Conservation (phyloP, 2,888 invertebrate genomes). For the Cataglyphis livida region DNA sequence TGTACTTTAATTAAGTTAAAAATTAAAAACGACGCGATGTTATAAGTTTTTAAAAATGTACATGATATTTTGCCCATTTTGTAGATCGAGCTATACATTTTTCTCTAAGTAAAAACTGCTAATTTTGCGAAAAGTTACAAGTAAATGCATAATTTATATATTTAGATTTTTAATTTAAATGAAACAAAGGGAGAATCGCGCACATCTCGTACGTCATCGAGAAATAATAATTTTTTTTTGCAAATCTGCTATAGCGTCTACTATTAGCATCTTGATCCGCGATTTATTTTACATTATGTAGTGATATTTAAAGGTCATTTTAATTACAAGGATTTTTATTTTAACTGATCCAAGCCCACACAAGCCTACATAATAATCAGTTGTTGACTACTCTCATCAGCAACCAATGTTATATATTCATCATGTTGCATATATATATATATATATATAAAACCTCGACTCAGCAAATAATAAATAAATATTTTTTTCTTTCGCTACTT, state of each 20-base stretch:
- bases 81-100: not conserved
- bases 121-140: not conserved
- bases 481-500: not conserved
- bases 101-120: not conserved
- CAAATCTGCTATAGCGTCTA: not conserved
- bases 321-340: conserved; percentile 40
- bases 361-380: not conserved
- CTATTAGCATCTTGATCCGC: conserved; percentile 34
- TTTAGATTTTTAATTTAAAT: conserved; percentile 23
- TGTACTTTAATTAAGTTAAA: conserved; percentile 26
- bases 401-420: not conserved
- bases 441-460: too few relatives aligned
- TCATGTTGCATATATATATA: not conserved
- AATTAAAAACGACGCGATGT: not conserved
- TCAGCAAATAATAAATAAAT: not conserved
- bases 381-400: not conserved
- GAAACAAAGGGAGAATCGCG: not conserved
- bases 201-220: not conserved
- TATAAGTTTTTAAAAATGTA: not conserved
- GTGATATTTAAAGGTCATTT: conserved; percentile 48
- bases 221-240: conserved; percentile 24
- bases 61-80: not conserved
- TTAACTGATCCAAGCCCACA: conserved; percentile 13
- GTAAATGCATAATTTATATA: conserved; percentile 13
- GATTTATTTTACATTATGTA: not conserved